Percentiles rank a stretch among this genome's conserved stretches.
Evolutionary conservation across 2,888 invertebrate species (phyloP).

Genomic region (Aproaerema taeniolella): DNA sequence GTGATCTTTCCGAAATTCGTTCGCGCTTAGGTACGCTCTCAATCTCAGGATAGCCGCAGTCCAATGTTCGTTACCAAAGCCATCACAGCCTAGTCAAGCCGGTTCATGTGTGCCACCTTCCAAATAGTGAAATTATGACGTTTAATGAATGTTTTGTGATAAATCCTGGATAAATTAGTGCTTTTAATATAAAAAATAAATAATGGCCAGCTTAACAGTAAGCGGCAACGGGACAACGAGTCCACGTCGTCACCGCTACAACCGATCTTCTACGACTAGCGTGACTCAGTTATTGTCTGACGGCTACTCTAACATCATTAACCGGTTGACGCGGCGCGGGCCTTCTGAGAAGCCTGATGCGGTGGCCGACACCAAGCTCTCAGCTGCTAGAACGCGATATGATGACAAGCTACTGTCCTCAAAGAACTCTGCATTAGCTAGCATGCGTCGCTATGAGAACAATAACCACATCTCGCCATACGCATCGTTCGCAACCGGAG

Average conservation of each 20-base stretch:
- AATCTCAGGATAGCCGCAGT: constrained; percentile 62
- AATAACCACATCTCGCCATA: constrained; percentile 63
- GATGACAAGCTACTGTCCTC: constrained; percentile 58
- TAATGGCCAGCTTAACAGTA: constrained; percentile 57
- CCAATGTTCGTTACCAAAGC: constrained; percentile 48
- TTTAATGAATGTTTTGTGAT: constrained; percentile 50
- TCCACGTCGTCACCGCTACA: constrained; percentile 83
- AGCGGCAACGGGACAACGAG: constrained; percentile 58
- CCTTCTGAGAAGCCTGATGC: constrained; percentile 83
- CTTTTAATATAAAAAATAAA: constrained; percentile 26
- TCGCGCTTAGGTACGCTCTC: constrained; percentile 64
- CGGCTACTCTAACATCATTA: constrained; percentile 90
- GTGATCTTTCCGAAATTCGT: constrained; percentile 73
- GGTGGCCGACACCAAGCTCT: constrained; percentile 48
- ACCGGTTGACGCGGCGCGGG: constrained; percentile 86
- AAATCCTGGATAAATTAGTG: constrained; percentile 53
- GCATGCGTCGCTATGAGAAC: constrained; percentile 63
- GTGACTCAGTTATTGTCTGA: constrained; percentile 91
- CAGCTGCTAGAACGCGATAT: constrained; percentile 49
- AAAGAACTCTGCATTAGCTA: constrained; percentile 54
- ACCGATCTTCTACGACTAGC: constrained; percentile 86
- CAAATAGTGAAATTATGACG: constrained; percentile 50
- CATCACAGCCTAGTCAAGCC: constrained; percentile 22
- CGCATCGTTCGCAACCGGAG: constrained; percentile 46
- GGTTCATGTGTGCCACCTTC: constrained; percentile 5